phyloP scores from a whole-genome alignment of 2,113 vertebrate genomes.

The Terrapene triunguis region DNA sequence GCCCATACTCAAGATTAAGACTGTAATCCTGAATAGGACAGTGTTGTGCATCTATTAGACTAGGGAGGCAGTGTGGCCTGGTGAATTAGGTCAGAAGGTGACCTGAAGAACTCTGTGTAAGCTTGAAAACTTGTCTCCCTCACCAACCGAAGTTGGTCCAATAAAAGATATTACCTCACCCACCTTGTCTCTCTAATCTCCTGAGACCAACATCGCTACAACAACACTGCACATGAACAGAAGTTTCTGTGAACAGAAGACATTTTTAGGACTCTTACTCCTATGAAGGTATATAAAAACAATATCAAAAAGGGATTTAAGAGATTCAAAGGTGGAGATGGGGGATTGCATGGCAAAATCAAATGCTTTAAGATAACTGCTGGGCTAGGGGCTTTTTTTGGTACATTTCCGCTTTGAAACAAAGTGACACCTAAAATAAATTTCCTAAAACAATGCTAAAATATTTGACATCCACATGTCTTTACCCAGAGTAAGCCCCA shows the following conservation, averaged over 20 bases:
- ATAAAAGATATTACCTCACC: neutral
- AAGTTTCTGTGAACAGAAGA: neutral
- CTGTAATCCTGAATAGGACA: neutral
- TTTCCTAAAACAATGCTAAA: neutral
- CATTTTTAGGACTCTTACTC: neutral
- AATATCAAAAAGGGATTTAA: neutral
- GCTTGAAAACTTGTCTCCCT: neutral
- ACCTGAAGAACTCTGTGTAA: neutral
- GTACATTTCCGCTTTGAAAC: neutral
- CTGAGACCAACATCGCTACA: neutral
- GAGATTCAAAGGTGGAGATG: neutral
- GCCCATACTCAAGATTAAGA: neutral
- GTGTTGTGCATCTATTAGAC: neutral
- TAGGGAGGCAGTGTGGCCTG: neutral
- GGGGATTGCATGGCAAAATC: neutral
- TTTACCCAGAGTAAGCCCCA: neutral
- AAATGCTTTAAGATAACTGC: fast-evolving
- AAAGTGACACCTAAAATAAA: neutral
- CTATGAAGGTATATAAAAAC: neutral
- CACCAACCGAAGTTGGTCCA: neutral
- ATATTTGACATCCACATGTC: neutral
- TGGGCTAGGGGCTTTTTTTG: neutral
- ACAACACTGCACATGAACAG: neutral
- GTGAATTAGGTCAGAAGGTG: neutral
- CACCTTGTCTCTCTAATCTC: neutral